These are phyloP conservation scores for Cranoglanis bouderius DNA, from an alignment of 2,113 vertebrate genomes.

Conservation along the genomic window DNA sequence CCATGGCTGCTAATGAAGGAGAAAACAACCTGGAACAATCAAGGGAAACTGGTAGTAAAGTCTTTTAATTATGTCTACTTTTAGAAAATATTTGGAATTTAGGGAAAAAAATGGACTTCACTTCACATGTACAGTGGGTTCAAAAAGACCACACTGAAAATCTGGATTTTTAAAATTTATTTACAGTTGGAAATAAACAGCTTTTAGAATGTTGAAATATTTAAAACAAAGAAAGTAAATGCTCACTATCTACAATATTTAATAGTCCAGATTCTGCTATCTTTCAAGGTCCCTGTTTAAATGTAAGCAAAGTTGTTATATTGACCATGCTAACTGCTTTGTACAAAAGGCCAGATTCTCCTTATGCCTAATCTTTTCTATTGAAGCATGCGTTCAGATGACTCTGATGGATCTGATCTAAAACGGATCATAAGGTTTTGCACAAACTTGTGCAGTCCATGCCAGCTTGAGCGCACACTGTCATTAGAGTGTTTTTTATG, in stretches of 20 bases:
- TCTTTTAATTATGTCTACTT: constrained; percentile 35
- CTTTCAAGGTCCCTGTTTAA: background rate
- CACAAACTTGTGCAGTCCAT: background rate
- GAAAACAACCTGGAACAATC: background rate
- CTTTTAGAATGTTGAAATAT: background rate
- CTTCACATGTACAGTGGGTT: background rate
- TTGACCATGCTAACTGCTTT: background rate
- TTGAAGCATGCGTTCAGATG: background rate
- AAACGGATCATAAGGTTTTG: background rate
- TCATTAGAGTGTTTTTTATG: background rate
- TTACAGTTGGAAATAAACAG: background rate
- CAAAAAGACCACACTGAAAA: background rate
- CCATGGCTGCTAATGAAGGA: background rate
- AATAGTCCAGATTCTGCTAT: background rate
- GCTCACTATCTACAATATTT: background rate
- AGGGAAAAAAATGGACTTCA: background rate
- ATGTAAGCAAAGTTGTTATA: background rate
- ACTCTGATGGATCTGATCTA: background rate
- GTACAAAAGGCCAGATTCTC: background rate
- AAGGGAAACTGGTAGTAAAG: constrained; percentile 21
- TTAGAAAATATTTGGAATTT: background rate
- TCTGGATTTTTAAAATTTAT: background rate
- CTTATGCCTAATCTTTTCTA: background rate
- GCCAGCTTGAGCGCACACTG: background rate
- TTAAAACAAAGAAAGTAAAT: background rate